phyloP scores from a whole-genome alignment of 2,888 invertebrate species.

The Labia minor region DNA sequence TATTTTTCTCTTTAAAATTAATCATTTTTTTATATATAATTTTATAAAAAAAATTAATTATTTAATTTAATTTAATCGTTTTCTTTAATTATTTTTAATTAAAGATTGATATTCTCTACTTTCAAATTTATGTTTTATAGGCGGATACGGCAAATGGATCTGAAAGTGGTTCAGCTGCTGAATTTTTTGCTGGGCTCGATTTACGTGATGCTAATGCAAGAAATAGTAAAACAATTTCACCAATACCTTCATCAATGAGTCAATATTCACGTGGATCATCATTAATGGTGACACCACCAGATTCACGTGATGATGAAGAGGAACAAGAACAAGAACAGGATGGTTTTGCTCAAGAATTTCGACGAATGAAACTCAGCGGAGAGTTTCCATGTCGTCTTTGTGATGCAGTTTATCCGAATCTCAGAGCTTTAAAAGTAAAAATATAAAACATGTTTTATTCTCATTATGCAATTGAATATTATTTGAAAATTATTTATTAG shows the following conservation, averaged over 20 bases:
- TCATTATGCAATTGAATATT: no score
- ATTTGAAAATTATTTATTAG: no score
- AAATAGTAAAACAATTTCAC: conserved; percentile 26
- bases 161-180: conserved; percentile 30
- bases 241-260: conserved; percentile 25
- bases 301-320: conserved; percentile 34
- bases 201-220: conserved; percentile 36
- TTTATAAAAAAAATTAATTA: no score
- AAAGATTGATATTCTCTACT: no score
- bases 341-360: conserved; percentile 69
- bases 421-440: conserved; percentile 62
- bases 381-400: conserved; percentile 88
- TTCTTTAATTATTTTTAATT: no score
- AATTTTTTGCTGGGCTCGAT: conserved; percentile 71
- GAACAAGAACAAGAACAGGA: conserved; percentile 70
- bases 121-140: no score
- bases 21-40: no score
- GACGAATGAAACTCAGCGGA: conserved; percentile 80
- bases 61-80: no score
- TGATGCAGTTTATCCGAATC: conserved; percentile 73
- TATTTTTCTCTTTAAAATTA: no score
- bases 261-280: conserved; percentile 16
- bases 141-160: neutral
- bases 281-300: conserved; percentile 28
- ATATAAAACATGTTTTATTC: neutral